phyloP scores from a whole-genome alignment of 1,140 invertebrate genomes.

The Adelges cooleyi region DNA sequence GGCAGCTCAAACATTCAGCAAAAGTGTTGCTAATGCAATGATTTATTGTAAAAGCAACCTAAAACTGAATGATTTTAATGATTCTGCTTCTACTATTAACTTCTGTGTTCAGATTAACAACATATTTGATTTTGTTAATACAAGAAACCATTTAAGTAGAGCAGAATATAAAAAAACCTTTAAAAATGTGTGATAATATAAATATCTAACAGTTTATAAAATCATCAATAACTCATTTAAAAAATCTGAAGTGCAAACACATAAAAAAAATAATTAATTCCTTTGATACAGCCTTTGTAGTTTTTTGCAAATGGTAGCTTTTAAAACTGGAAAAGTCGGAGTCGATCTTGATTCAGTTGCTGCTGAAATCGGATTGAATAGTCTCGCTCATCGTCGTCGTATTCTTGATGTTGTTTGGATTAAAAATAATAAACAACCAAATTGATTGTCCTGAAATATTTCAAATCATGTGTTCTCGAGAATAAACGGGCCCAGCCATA shows the following conservation, averaged over 20 bases:
- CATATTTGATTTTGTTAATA: slow-evolving; percentile 21
- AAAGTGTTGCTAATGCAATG: slow-evolving; percentile 8
- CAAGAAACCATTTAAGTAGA: neutral
- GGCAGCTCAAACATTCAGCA: slow-evolving; percentile 32
- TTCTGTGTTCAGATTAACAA: slow-evolving; percentile 21
- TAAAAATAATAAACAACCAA: too few relatives aligned
- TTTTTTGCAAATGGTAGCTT: too few relatives aligned
- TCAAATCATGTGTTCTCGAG: too few relatives aligned
- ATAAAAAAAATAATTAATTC: neutral
- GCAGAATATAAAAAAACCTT: neutral
- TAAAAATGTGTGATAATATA: neutral
- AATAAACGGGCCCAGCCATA: too few relatives aligned
- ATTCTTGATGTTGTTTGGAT: too few relatives aligned
- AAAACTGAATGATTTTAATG: slow-evolving; percentile 6
- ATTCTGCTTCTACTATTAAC: neutral
- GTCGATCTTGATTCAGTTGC: too few relatives aligned
- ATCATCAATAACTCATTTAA: neutral
- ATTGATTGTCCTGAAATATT: too few relatives aligned
- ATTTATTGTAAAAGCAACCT: neutral
- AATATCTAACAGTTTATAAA: neutral
- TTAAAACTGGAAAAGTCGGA: too few relatives aligned
- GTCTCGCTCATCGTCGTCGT: too few relatives aligned
- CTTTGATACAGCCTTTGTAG: too few relatives aligned
- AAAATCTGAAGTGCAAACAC: neutral
- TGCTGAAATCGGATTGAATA: too few relatives aligned